Percentiles rank a stretch among this genome's conserved stretches.
Evolutionary conservation across 2,797 vertebrate genomes (phyloP).

Genomic region (Aselliscus stoliczkanus): DNA sequence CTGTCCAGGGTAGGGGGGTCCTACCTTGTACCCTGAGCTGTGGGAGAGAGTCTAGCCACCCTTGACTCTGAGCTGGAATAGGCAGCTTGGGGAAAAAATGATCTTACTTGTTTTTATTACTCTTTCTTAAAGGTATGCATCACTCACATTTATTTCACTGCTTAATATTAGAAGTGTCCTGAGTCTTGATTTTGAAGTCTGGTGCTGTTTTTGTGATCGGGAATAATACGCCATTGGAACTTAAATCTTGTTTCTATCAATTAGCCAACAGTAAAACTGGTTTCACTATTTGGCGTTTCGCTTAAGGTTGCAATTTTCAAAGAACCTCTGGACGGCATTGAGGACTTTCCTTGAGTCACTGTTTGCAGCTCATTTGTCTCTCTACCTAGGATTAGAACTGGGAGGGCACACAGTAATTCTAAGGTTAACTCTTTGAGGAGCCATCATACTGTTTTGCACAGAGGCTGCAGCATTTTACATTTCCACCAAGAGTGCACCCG

Average conservation of each 20-base stretch:
- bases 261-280: not conserved
- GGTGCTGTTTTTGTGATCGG: not conserved
- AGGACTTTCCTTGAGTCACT: not conserved
- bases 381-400: not conserved
- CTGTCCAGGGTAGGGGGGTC: not conserved
- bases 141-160: not conserved
- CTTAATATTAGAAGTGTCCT: not conserved
- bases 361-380: not conserved
- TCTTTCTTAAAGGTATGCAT: not conserved
- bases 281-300: not conserved
- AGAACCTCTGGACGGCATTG: not conserved
- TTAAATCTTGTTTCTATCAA: not conserved
- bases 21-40: not conserved
- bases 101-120: not conserved
- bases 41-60: no score
- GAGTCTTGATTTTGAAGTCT: not conserved
- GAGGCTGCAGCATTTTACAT: not conserved
- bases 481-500: rapidly evolving
- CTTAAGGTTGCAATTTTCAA: not conserved
- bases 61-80: no score
- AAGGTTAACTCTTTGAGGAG: not conserved
- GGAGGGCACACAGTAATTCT: not conserved
- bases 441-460: rapidly evolving
- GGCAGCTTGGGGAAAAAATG: no score
- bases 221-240: not conserved